Evolutionary conservation across 1,140 invertebrate genomes (phyloP), one percentile per base, ranked within the genome.

Genomic region (Bicyclus anynana): DNA sequence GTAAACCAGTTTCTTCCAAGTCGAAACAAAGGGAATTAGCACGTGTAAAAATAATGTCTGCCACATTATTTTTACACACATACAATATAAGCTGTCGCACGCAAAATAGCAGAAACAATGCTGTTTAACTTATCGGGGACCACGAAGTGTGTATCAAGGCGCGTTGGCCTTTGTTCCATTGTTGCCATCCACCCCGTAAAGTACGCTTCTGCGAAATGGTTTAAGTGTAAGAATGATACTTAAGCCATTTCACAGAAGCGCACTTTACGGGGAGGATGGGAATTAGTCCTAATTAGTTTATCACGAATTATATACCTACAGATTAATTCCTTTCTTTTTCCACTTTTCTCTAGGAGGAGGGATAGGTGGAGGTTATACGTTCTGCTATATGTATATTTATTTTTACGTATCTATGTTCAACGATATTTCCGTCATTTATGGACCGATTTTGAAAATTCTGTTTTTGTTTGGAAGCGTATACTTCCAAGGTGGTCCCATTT

Each of bases 111-210:
- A 65, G 70, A 77, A 74, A 84, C 80, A 84, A 86, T 84, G 71
- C 69, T 77, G 74, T 82, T 80, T 73, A 65, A 71, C 66, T 77
- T 71, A 74, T 71, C 62, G 65, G 51, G 47, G 51, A 62, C 62
- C 52, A 59, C 49, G 63, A 58, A 58, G 58, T 65, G 67, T 53
- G 57, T 63, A 72, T 62, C 65, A 59, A 65, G 72, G 70, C 59
- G 57, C 64, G 68, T 68, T 67, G 40, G 59, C 52, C 78, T 80
- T 84, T 86, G 83, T 86, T 82, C 78, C 65, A 86, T 84, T 84
- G 80, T 84, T 68, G 46, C 16, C 55, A 61, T 60, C 46, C 62
- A 59, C 16, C 64, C 37, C 26, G 49, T 53, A 53, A 58, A 33
- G 44, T 53, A 53, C 51, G 54, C n/a, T 62, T 62, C 58, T 37